These are phyloP conservation scores for Xiphorhynchus elegans DNA, from an alignment of 2,113 vertebrate species.

Conservation along the genomic window DNA sequence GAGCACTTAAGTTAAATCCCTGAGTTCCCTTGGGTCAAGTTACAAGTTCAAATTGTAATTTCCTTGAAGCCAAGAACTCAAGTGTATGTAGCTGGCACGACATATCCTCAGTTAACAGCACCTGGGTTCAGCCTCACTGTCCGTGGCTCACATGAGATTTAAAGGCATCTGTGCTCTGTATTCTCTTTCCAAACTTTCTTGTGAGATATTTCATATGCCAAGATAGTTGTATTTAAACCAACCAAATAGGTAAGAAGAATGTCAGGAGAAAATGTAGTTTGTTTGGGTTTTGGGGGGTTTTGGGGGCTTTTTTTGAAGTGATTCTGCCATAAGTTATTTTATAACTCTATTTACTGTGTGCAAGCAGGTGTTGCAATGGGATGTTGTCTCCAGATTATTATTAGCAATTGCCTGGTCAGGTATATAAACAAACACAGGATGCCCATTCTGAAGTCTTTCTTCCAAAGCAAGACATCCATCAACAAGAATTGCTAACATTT, in stretches of 20 bases:
- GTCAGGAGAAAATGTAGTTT: not conserved
- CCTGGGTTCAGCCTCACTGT: not conserved
- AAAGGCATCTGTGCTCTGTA: not conserved
- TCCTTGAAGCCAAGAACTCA: not conserved
- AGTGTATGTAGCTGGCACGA: not conserved
- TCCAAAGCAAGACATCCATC: not conserved
- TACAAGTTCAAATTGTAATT: not conserved
- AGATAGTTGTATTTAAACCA: not conserved
- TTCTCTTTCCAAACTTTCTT: not conserved
- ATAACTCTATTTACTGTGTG: not conserved
- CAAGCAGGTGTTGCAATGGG: not conserved
- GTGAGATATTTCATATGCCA: not conserved
- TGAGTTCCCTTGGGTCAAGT: not conserved
- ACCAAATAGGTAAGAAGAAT: not conserved
- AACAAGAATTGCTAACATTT: not conserved
- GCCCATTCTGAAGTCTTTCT: not conserved
- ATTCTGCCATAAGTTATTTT: not conserved
- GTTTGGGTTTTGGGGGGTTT: too few species aligned
- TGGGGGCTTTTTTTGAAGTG: not conserved
- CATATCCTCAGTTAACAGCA: not conserved
- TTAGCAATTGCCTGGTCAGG: not conserved
- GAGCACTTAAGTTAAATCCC: not conserved
- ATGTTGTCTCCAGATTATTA: not conserved
- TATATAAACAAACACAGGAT: not conserved
- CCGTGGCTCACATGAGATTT: accelerated